These are phyloP conservation scores for Daboia siamensis DNA, from an alignment of 2,113 vertebrate genomes.

Conservation along the genomic window DNA sequence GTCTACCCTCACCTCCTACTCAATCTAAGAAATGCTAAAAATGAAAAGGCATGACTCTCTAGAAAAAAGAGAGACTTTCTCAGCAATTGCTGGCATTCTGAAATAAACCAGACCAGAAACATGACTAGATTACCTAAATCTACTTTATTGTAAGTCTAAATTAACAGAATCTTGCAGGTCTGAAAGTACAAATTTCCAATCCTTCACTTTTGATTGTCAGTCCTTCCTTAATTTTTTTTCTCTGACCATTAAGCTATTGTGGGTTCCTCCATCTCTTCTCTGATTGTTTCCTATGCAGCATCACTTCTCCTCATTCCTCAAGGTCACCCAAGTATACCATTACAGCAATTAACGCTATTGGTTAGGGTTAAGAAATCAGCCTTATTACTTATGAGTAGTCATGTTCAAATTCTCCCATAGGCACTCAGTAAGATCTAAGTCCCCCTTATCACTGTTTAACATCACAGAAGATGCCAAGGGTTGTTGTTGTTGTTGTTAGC, in stretches of 20 bases:
- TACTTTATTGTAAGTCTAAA: not conserved
- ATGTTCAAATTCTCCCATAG: not conserved
- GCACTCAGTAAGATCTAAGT: not conserved
- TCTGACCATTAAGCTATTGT: not conserved
- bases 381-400: not conserved
- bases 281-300: not conserved
- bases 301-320: not conserved
- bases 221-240: not conserved
- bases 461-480: not conserved
- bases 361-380: not conserved
- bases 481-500: no score
- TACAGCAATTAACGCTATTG: not conserved
- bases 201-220: not conserved
- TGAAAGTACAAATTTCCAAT: not conserved
- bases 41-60: not conserved
- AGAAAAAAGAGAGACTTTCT: not conserved
- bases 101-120: not conserved
- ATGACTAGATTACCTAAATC: not conserved
- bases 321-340: not conserved
- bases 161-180: not conserved
- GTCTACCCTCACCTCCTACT: not conserved
- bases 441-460: not conserved
- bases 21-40: not conserved
- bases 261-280: not conserved
- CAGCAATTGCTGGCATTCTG: not conserved